These are phyloP conservation scores for Porphyrio hochstetteri DNA, from an alignment of 2,113 vertebrate species.

Conservation along the genomic window DNA sequence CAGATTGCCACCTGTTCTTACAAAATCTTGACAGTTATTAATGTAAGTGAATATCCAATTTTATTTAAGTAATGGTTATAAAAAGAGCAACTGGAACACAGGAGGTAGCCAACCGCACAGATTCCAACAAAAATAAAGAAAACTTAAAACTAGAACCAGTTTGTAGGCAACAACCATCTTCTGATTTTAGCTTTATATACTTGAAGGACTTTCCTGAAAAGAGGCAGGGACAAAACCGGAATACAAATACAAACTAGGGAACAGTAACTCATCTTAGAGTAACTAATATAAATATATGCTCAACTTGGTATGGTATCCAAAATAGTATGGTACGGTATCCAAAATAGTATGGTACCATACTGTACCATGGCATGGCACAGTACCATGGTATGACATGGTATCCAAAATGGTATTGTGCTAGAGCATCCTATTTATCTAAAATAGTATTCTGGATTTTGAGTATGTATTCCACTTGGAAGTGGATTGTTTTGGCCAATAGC, in stretches of 20 bases:
- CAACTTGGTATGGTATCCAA: background rate
- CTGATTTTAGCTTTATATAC: background rate
- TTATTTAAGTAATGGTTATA: background rate
- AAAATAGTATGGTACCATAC: too few relatives aligned
- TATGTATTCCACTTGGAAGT: background rate
- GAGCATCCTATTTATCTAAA: too few relatives aligned
- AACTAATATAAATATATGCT: background rate
- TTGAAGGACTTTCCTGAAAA: background rate
- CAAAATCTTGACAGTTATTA: background rate
- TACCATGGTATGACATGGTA: too few relatives aligned
- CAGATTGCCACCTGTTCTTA: background rate
- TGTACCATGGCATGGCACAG: too few relatives aligned
- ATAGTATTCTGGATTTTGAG: background rate
- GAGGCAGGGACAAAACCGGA: background rate
- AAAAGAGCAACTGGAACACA: background rate
- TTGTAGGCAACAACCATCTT: background rate
- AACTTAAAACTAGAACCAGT: background rate
- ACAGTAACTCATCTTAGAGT: background rate
- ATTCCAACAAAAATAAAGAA: background rate
- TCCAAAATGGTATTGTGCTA: too few relatives aligned
- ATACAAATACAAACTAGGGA: background rate
- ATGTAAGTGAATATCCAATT: background rate
- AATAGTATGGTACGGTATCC: too few relatives aligned
- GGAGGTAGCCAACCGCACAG: background rate
- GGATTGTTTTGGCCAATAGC: background rate